These are phyloP conservation scores for Hucho hucho DNA, from an alignment of 2,113 vertebrate genomes.

Conservation along the genomic window DNA sequence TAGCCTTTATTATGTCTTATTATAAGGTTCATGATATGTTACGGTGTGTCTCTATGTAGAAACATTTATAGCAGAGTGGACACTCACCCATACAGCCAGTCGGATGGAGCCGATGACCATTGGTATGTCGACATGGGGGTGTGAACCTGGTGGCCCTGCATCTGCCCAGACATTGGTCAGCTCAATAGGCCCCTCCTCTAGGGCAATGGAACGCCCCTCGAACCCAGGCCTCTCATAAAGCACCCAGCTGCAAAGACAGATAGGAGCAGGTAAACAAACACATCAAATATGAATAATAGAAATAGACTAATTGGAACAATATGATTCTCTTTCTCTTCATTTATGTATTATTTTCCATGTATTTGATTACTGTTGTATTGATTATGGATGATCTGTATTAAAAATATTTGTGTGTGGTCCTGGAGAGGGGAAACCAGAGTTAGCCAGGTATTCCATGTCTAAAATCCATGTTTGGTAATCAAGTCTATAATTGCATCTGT, in stretches of 20 bases:
- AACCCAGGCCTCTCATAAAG: conserved; percentile 90
- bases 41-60: too few species aligned
- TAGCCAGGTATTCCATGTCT: too few species aligned
- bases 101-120: conserved; percentile 86
- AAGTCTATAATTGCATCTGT: too few species aligned
- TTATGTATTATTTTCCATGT: too few species aligned
- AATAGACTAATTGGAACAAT: not conserved
- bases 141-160: conserved; percentile 41
- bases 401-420: too few species aligned
- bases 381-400: too few species aligned
- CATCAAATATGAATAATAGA: not conserved
- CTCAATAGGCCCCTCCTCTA: conserved; percentile 87
- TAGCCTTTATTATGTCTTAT: too few species aligned
- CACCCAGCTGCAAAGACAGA: conserved; percentile 80
- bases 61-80: not conserved
- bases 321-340: too few species aligned
- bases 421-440: too few species aligned
- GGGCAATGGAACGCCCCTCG: conserved; percentile 81
- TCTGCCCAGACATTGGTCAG: conserved; percentile 82
- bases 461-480: too few species aligned
- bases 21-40: too few species aligned
- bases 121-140: conserved; percentile 44
- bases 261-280: not conserved
- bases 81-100: conserved; percentile 84
- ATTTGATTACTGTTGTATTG: too few species aligned